Evolutionary conservation across 1,140 invertebrate species (phyloP), one percentile per base, ranked within the genome.

Genomic region (Aphis gossypii): DNA sequence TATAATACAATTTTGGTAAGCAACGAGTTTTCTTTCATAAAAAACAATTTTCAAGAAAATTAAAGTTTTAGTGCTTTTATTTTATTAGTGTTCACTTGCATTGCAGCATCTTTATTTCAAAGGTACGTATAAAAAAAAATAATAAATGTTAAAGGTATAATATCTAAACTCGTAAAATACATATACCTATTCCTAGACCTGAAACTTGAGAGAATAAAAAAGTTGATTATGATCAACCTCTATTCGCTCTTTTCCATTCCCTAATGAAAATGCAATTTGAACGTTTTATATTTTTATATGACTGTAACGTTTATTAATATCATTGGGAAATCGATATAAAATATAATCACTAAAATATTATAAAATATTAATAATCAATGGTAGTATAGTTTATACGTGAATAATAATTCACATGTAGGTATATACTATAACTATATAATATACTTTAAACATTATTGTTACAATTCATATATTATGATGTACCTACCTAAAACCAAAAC

Each of bases 111-210:
- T 89, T 30, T 54, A 25, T 54, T 38, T 23, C 14, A 48, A 20
- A 46, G 30, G 25, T 87, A 46, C 18, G 14, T n/a, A 86, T 87
- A 41, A 23, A 48, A 87, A 87, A 48, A 87, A 87, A 87, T 87
- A 48, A 87, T 87, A 87, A n/a, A 87, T 41, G 30, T 68, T 68
- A 86, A 46, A 46, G 84, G 83, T 86, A 41, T 86, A 86, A 30
- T 68, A 14, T 68, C 44, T 44, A 23, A 25, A 44, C 84, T 87
- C 25, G 30, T 87, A 87, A 87, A 87, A 87, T 21, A 87, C 30
- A 48, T 46, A 87, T 18, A 41, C 3, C 1, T 41, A n/a, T n/a
- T 87, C 14, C 44, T 44, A 46, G 84, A 60, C 8, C 56, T 60
- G 8, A 46, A 30, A 60, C 2, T 25, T 60, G 25, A 46, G 18